Percentiles rank a stretch among this genome's conserved stretches.
Conservation (phyloP, 2,113 vertebrate species). For the Probosciger aterrimus region DNA sequence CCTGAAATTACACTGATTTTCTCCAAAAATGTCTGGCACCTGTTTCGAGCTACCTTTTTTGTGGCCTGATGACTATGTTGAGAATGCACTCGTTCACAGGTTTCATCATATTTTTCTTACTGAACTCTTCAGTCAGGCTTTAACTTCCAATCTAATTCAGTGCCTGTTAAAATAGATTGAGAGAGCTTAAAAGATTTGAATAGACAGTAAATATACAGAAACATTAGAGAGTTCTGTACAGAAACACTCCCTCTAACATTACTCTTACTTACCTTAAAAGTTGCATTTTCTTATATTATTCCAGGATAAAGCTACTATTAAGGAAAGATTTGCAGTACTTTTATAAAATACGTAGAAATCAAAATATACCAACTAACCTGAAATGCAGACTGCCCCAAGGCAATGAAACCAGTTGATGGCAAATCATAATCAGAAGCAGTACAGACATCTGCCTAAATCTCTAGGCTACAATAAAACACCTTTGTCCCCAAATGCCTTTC, state of each 20-base stretch:
- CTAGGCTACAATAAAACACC: background rate
- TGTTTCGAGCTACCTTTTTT: background rate
- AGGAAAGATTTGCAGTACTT: background rate
- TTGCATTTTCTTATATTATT: background rate
- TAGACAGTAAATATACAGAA: background rate
- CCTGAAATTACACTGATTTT: background rate
- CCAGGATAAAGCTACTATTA: background rate
- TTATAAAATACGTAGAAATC: background rate
- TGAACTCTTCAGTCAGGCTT: background rate
- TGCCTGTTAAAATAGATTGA: background rate
- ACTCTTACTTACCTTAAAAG: background rate
- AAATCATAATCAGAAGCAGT: background rate
- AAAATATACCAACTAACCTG: background rate
- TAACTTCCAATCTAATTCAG: background rate
- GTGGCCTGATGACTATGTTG: background rate
- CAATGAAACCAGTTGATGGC: background rate
- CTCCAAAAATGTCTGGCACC: background rate
- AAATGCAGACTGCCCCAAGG: background rate
- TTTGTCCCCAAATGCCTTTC: background rate
- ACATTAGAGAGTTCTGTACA: background rate
- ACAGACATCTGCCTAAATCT: background rate
- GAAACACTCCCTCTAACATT: background rate
- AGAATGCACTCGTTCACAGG: background rate
- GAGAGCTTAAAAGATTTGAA: background rate
- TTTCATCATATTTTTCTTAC: background rate